These are phyloP conservation scores for Origma solitaria DNA, from an alignment of 2,113 vertebrate species.

Conservation along the genomic window DNA sequence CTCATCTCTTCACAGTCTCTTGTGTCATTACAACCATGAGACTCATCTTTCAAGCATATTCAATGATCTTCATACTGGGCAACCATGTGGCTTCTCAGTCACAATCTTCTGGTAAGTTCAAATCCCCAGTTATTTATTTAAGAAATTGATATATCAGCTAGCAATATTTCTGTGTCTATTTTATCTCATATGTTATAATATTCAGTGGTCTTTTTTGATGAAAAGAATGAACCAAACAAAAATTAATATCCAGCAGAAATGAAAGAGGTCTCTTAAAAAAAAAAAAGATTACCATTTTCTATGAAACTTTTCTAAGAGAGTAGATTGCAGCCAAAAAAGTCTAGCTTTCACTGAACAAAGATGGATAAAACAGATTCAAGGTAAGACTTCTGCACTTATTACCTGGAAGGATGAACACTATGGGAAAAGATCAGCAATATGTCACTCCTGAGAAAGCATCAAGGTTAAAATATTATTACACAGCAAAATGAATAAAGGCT, in stretches of 20 bases:
- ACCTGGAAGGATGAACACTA: background rate
- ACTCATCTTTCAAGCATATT: background rate
- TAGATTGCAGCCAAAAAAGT: background rate
- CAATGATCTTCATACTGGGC: background rate
- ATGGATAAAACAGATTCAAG: background rate
- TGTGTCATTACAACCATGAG: constrained; percentile 21
- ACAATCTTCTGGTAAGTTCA: constrained; percentile 45
- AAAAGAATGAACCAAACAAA: background rate
- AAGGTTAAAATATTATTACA: background rate
- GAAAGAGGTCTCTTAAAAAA: background rate
- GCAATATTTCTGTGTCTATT: background rate
- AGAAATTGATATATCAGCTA: background rate
- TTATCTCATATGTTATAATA: background rate
- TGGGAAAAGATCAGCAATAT: background rate
- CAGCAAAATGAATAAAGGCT: background rate
- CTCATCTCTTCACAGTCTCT: background rate
- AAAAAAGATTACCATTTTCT: background rate
- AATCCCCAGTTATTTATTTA: background rate
- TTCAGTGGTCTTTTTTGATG: background rate
- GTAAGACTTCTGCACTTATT: background rate
- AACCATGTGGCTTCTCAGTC: background rate
- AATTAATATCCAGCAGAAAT: background rate
- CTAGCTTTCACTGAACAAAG: background rate
- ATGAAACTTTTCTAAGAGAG: background rate
- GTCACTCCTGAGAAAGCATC: background rate